phyloP scores from a whole-genome alignment of 2,888 invertebrate genomes.

The Strigamia crassipes region DNA sequence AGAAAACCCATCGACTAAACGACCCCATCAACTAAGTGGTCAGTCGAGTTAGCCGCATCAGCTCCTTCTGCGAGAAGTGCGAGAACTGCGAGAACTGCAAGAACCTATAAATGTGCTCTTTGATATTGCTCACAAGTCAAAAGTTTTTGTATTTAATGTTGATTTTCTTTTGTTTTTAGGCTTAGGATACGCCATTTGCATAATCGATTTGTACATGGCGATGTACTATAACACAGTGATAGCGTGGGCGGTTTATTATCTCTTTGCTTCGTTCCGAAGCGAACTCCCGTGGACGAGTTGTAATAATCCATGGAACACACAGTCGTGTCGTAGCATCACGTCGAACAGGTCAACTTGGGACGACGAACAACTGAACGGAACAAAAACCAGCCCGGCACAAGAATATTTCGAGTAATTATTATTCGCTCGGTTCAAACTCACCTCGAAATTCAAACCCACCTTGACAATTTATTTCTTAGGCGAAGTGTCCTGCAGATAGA shows the following conservation, averaged over 20 bases:
- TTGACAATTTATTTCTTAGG: constrained; percentile 62
- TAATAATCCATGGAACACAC: constrained; percentile 84
- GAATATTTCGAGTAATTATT: constrained; percentile 84
- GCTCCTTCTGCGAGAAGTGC: too few species aligned
- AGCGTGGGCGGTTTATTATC: constrained; percentile 92
- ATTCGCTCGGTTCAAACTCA: not conserved
- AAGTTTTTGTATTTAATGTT: not conserved
- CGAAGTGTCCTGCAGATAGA: constrained; percentile 85
- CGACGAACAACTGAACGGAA: constrained; percentile 47
- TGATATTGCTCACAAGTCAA: too few species aligned
- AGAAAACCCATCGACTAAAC: too few species aligned
- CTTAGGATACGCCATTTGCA: constrained; percentile 93
- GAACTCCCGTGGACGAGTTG: constrained; percentile 87
- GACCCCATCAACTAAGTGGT: too few species aligned
- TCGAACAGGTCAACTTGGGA: constrained; percentile 57
- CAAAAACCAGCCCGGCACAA: constrained; percentile 74
- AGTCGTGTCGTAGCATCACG: constrained; percentile 67
- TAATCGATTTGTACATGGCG: constrained; percentile 89
- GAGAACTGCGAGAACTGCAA: too few species aligned
- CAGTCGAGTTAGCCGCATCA: too few species aligned
- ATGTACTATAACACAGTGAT: constrained; percentile 98
- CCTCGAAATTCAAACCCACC: too few species aligned
- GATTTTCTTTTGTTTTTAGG: constrained; percentile 65
- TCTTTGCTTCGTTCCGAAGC: constrained; percentile 76
- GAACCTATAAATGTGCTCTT: too few species aligned